phyloP scores from a whole-genome alignment of 2,113 vertebrate species.

The Butorides virescens region DNA sequence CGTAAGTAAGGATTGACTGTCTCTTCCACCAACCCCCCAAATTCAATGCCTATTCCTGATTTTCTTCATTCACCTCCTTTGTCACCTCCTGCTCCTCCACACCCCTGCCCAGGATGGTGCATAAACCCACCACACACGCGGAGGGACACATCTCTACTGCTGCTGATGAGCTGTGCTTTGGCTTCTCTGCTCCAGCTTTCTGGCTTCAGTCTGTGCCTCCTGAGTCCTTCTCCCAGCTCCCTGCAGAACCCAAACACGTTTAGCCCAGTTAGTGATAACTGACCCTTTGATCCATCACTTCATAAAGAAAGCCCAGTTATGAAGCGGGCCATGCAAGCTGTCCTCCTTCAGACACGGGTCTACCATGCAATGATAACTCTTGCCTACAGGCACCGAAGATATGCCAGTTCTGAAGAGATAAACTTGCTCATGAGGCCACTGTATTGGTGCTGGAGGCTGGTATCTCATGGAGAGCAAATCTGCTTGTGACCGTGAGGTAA shows the following conservation, averaged over 20 bases:
- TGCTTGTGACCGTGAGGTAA: not conserved
- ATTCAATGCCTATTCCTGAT: not conserved
- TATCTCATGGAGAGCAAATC: not conserved
- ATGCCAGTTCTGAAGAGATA: not conserved
- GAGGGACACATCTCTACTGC: fast-evolving
- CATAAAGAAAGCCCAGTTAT: not conserved
- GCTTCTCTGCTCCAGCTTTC: not conserved
- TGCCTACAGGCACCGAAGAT: fast-evolving
- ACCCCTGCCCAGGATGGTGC: not conserved
- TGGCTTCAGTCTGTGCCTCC: not conserved
- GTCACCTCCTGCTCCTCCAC: not conserved
- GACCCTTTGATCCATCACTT: not conserved
- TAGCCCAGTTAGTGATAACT: not conserved
- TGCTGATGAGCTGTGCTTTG: not conserved
- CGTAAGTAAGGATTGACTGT: not conserved
- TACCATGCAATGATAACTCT: not conserved
- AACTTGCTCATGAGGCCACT: not conserved
- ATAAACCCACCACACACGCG: not conserved
- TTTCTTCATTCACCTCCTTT: not conserved
- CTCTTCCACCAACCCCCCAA: not conserved
- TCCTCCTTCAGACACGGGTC: not conserved
- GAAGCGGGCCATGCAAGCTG: not conserved
- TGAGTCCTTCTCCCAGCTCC: not conserved
- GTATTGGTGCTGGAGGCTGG: not conserved
- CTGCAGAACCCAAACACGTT: not conserved